These are phyloP conservation scores for Phyllotreta cruciferae DNA, from an alignment of 2,888 invertebrate genomes.

Conservation along the genomic window DNA sequence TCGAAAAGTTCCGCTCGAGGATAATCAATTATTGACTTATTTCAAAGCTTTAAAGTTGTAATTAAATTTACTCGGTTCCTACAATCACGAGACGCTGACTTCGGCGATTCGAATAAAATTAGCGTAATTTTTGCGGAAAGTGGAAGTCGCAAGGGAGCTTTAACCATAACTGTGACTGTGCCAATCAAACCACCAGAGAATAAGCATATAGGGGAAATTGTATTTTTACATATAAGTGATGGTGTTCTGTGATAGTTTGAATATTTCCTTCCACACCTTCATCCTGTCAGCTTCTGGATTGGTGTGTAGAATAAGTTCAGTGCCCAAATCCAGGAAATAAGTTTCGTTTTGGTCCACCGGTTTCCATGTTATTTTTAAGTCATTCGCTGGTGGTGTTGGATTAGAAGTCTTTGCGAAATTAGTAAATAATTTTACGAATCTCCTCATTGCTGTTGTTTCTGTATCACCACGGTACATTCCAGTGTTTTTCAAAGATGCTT, in stretches of 20 bases:
- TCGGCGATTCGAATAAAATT: slow-evolving; percentile 19
- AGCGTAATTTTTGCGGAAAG: slow-evolving; percentile 22
- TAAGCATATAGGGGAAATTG: too few species aligned
- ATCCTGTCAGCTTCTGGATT: slow-evolving; percentile 49
- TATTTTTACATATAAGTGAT: slow-evolving; percentile 10
- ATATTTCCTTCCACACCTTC: slow-evolving; percentile 46
- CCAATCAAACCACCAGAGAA: too few species aligned
- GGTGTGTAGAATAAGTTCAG: slow-evolving; percentile 39
- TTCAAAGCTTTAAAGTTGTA: slow-evolving; percentile 31
- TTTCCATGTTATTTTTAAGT: slow-evolving; percentile 44
- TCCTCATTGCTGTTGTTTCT: slow-evolving; percentile 39
- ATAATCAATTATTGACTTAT: slow-evolving; percentile 31
- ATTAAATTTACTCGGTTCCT: slow-evolving; percentile 26
- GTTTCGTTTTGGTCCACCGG: slow-evolving; percentile 36
- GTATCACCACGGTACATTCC: slow-evolving; percentile 29
- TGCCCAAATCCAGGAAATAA: slow-evolving; percentile 50
- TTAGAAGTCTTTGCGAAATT: slow-evolving; percentile 49
- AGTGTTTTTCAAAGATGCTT: slow-evolving; percentile 19
- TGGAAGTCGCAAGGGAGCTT: slow-evolving; percentile 3
- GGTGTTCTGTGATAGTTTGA: not conserved
- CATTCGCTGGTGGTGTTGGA: slow-evolving; percentile 40
- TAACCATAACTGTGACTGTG: too few species aligned
- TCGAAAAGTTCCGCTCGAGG: slow-evolving; percentile 32
- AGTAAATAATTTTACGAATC: slow-evolving; percentile 47
- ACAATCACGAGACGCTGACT: slow-evolving; percentile 22